A percentile compares a stretch with the other conserved stretches of the same genome.
These are phyloP conservation scores for Bradypus variegatus DNA, from an alignment of 2,797 vertebrate genomes.

Conservation along the genomic window DNA sequence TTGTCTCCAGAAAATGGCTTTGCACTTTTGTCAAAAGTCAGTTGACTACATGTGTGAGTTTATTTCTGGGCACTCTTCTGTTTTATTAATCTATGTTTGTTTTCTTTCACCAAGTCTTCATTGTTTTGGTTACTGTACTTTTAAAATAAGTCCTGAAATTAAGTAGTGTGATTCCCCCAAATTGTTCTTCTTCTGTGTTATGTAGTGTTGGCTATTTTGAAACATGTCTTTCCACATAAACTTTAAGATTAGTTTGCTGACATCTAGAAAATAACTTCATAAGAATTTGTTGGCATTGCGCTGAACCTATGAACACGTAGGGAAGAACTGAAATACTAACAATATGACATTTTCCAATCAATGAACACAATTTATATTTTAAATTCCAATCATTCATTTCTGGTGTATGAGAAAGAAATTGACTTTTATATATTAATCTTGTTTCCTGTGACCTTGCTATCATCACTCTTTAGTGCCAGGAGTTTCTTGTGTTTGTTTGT, in stretches of 20 bases:
- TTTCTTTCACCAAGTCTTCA: background rate
- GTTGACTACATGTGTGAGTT: background rate
- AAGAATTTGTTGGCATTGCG: background rate
- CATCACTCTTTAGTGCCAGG: background rate
- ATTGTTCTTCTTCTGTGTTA: background rate
- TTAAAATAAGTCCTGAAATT: background rate
- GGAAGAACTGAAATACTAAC: background rate
- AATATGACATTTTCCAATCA: background rate
- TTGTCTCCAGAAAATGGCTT: background rate
- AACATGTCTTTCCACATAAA: background rate
- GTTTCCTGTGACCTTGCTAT: background rate
- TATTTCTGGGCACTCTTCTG: background rate
- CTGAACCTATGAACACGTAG: background rate
- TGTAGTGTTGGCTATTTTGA: background rate
- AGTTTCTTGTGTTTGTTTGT: background rate
- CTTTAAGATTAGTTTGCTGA: background rate
- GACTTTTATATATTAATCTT: background rate
- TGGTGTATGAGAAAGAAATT: background rate
- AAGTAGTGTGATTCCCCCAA: background rate
- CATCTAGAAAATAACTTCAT: background rate
- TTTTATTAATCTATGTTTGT: background rate
- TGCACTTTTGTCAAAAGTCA: background rate
- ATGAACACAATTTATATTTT: background rate
- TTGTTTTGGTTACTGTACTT: background rate
- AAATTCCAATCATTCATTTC: background rate